Percentiles rank a stretch among this genome's conserved stretches.
Evolutionary conservation across 2,888 invertebrate genomes (phyloP).

Genomic region (Phaonia tiefii): DNA sequence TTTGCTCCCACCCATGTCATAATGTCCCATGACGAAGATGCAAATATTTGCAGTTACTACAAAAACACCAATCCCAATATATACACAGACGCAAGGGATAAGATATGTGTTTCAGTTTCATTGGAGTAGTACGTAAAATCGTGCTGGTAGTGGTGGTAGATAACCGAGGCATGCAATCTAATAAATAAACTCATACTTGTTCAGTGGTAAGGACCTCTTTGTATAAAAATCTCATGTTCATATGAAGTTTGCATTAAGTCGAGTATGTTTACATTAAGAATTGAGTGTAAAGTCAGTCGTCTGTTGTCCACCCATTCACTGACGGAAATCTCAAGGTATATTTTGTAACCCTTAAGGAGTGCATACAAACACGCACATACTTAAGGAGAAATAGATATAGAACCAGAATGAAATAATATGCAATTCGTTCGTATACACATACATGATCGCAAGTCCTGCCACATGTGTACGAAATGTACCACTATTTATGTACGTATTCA

Average conservation of each 20-base stretch:
- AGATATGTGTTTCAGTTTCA: slow-evolving; percentile 27
- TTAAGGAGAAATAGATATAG: too few species aligned
- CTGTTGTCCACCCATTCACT: slow-evolving; percentile 9
- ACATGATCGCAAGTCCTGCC: too few species aligned
- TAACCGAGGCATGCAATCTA: not conserved
- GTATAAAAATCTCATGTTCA: slow-evolving; percentile 7
- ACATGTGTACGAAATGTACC: too few species aligned
- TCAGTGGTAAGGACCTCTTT: not conserved
- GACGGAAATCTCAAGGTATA: slow-evolving; percentile 37
- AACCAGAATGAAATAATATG: too few species aligned
- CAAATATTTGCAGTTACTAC: slow-evolving; percentile 64
- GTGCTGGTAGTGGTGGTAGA: not conserved
- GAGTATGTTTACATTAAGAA: slow-evolving; percentile 42
- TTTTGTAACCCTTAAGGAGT: slow-evolving; percentile 34
- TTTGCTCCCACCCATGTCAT: slow-evolving; percentile 27
- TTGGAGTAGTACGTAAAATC: not conserved
- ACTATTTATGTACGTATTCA: too few species aligned
- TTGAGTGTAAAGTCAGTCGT: slow-evolving; percentile 38
- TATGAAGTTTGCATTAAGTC: slow-evolving; percentile 40
- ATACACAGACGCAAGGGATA: slow-evolving; percentile 40
- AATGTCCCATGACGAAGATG: slow-evolving; percentile 51
- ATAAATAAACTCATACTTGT: slow-evolving; percentile 8
- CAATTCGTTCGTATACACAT: too few species aligned
- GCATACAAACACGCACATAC: too few species aligned
- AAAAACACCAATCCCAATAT: not conserved